Conservation (phyloP, 2,113 vertebrate genomes). For the Talpa occidentalis region DNA sequence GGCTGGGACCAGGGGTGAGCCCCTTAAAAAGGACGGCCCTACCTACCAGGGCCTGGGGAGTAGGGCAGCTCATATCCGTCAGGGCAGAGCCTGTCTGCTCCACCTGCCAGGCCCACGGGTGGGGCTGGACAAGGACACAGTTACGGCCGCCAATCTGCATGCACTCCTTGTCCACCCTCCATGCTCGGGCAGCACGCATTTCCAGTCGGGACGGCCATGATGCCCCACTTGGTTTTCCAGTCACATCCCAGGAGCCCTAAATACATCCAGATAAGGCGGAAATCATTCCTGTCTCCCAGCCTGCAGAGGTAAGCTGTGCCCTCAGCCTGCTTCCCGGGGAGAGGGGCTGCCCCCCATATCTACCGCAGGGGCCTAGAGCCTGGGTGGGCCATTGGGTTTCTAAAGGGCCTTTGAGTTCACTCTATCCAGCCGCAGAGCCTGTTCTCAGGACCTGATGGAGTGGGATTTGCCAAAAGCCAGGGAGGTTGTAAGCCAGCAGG, state of each 20-base stretch:
- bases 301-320: neutral
- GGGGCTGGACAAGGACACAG: constrained; percentile 27
- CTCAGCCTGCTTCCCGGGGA: neutral
- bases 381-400: constrained; percentile 56
- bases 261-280: constrained; percentile 77
- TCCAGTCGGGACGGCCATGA: constrained; percentile 56
- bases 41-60: no score
- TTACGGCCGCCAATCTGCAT: constrained; percentile 50
- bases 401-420: constrained; percentile 54
- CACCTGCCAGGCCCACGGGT: constrained; percentile 47
- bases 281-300: neutral
- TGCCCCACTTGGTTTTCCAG: constrained; percentile 64
- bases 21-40: fast-evolving
- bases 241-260: constrained; percentile 79
- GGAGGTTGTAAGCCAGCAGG: constrained; percentile 74
- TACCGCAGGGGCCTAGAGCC: neutral
- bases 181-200: constrained; percentile 70
- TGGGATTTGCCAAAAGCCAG: constrained; percentile 73
- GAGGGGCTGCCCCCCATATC: neutral
- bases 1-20: neutral
- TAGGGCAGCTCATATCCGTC: neutral
- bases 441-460: constrained; percentile 72
- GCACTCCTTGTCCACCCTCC: constrained; percentile 54
- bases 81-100: neutral
- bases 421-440: constrained; percentile 1